Evolutionary conservation across 2,797 vertebrate genomes (phyloP).

Genomic region (Hydrocynus forskahlii): DNA sequence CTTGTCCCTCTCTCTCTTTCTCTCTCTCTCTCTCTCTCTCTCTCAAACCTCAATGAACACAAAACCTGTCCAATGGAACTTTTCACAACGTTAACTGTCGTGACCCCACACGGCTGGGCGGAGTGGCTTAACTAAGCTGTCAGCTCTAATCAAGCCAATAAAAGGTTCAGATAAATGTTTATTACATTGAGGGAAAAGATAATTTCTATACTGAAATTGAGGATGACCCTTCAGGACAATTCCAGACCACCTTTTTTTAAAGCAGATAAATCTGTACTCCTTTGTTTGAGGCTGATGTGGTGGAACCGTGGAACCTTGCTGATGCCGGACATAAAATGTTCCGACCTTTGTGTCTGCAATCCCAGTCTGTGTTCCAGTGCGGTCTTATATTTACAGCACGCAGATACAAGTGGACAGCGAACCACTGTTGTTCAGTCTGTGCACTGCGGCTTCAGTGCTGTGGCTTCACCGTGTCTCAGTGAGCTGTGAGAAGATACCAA

Average conservation of each 20-base stretch:
- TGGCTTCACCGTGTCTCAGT: neutral
- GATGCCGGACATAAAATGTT: slow-evolving; percentile 73
- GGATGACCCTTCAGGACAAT: slow-evolving; percentile 98
- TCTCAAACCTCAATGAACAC: slow-evolving; percentile 63
- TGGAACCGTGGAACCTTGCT: slow-evolving; percentile 73
- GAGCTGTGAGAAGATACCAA: neutral
- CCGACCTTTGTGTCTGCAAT: slow-evolving; percentile 38
- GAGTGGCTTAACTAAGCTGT: slow-evolving; percentile 99
- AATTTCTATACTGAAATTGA: slow-evolving; percentile 99
- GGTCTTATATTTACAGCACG: slow-evolving; percentile 51
- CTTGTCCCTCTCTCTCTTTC: slow-evolving; percentile 62
- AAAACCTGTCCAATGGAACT: slow-evolving; percentile 86
- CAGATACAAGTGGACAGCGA: neutral
- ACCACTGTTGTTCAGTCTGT: slow-evolving; percentile 14
- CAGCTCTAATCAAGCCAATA: slow-evolving; percentile 99
- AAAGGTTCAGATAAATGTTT: slow-evolving; percentile 99
- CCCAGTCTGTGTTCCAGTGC: slow-evolving; percentile 42
- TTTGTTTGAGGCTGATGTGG: slow-evolving; percentile 73
- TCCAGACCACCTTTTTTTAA: slow-evolving; percentile 85
- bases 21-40: slow-evolving; percentile 13
- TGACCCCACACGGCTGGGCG: slow-evolving; percentile 91
- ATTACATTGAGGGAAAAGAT: slow-evolving; percentile 97
- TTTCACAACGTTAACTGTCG: slow-evolving; percentile 95
- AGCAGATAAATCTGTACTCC: slow-evolving; percentile 79
- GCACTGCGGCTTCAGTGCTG: neutral